Evolutionary conservation across 2,797 vertebrate species (phyloP), one percentile per base, ranked within the genome.

Genomic region (Silurus aristotelis): DNA sequence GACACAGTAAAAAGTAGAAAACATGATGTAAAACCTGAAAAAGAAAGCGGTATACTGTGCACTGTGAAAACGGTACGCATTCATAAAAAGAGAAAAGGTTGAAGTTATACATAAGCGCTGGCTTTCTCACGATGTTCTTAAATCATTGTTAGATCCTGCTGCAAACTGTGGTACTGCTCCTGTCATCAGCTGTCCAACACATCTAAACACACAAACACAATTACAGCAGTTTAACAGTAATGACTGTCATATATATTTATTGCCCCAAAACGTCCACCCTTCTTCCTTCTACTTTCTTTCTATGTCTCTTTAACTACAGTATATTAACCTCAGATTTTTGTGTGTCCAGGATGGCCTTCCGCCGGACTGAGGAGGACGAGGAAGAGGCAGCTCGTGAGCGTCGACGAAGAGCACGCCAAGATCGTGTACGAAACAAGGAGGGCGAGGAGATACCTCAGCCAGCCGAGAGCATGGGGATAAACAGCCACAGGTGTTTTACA

Each of bases 371-470:
- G 0, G 98, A 99, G 0, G 98, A 99, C 1, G 98, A 99, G 0
- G 98, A 99, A 88, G 98, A 99, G 93, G 97, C 96, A 0, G 98
- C 97, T 64, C 95, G 97, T 3, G 98, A 99, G 89, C 96, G 97
- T 48, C 96, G 98, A 84, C 96, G 98, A 89, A 92, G 98, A 81
- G 98, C 97, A 31, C 96, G 98, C 12, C 98, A 98, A 92, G 98
- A 99, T 87, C 95, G 97, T 85, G 87, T 98, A 92, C 93, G 93
- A 89, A 92, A 91, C 92, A 95, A 94, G 86, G 95, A 97, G 14
- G 80, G 87, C 0, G 97, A 98, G 70, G 97, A 97, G 60, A 91
- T 94, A 63, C 86, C 94, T 38, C 93, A 94, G 78, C 95, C 96
- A 87, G 89, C 89, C 0, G 97, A 97, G 85, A 95, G 94, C 75